Conservation (phyloP, 2,113 vertebrate genomes). For the Mellivora capensis region DNA sequence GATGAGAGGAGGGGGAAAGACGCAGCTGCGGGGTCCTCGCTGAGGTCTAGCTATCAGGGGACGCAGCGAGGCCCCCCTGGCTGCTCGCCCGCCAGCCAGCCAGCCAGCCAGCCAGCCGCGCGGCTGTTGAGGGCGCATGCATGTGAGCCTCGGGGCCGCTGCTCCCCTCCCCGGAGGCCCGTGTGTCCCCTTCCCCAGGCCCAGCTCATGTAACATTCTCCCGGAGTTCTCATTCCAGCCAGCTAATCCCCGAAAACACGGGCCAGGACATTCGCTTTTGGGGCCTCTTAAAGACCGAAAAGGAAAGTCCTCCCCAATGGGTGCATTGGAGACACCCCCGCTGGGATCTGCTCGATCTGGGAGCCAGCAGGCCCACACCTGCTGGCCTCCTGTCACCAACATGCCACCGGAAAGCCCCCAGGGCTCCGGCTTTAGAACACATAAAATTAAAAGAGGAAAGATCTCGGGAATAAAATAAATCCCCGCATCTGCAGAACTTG, state of each 20-base stretch:
- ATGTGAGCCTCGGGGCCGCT: background rate
- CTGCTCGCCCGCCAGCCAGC: background rate
- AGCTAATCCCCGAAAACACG: background rate
- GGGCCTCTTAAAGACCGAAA: background rate
- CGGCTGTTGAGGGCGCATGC: fast-evolving
- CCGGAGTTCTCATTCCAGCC: background rate
- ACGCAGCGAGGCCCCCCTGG: fast-evolving
- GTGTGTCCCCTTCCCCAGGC: background rate
- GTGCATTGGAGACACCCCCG: background rate
- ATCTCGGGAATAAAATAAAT: background rate
- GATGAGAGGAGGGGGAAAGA: too few relatives aligned
- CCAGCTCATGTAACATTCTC: background rate
- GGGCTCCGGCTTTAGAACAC: background rate
- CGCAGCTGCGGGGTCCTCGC: fast-evolving
- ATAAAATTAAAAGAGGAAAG: background rate
- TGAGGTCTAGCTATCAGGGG: background rate
- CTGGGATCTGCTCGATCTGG: too few relatives aligned
- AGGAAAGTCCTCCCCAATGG: background rate
- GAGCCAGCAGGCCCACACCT: background rate
- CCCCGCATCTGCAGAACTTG: background rate
- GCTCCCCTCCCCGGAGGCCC: background rate
- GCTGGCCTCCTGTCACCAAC: background rate
- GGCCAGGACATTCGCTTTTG: background rate
- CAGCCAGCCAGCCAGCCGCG: background rate
- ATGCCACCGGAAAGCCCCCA: background rate